Base-by-base conservation (phyloP, 2,113 vertebrate species). In the Ciconia maguari region DNA sequence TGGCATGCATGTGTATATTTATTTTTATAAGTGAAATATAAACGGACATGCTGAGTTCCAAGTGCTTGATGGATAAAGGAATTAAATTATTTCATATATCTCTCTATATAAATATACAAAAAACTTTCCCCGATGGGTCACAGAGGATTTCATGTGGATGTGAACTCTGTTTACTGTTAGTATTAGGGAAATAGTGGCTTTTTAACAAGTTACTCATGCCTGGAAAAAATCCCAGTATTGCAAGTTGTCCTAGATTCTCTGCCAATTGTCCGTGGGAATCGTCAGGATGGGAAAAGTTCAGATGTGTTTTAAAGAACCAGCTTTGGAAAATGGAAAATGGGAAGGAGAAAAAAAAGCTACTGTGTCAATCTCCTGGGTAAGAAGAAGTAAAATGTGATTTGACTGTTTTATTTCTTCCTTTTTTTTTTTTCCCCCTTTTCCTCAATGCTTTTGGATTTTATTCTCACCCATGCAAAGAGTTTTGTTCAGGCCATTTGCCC, bases 191-290 rank as follows among this genome's bases (percentile, higher is more conserved):
- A 99, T 98, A 98, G 98, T 98, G 98, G 99, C 98, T 99, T 99
- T 99, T 99, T 99, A 99, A 99, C 99, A 99, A 99, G 99, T 99
- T 99, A 99, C 98, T 99, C 99, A 98, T 98, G 98, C 98, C 98
- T 99, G 98, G 98, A 99, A 99, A 98, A 99, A 98, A 98, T 99
- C 98, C 98, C 98, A 98, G 98, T 98, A 98, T 99, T 99, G 98
- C 99, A 99, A 99, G 98, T 99, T 98, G 98, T 99, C 98, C 98
- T 98, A 97, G 97, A 98, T 98, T 98, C 98, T 97, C 98, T 99
- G 99, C 99, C 99, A 99, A 99, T 98, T 99, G 99, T 99, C 99
- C 98, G 99, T 99, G 99, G 99, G 99, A 99, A 99, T 99, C 97
- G 96, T 97, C 97, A 98, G 98, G 98, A 99, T 99, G 99, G 99